Evolutionary conservation across 53 echinoderm and acorn worm genomes (phyloP), one percentile per base, ranked within the genome.

Genomic region (Holothuria scabra): DNA sequence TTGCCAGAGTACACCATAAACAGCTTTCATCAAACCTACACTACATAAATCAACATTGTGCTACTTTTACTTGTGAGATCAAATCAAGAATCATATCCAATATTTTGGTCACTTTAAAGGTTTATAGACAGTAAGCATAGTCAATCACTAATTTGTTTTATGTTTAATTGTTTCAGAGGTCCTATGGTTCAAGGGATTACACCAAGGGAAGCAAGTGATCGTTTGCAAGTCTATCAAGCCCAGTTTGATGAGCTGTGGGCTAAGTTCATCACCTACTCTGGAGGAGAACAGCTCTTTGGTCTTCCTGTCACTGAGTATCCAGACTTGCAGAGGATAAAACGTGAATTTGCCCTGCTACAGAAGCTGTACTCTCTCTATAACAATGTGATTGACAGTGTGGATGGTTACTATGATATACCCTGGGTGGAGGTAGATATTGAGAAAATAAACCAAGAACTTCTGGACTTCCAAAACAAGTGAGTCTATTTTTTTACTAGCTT

Each of bases 381-480:
- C 26, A 85, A 89, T 56, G 99, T 99, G 23, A 99, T 99, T 66
- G 99, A 99, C 52, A 99, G 94, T 41, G 99, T 99, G 65, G 94
- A 99, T 56, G 94, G 99, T 7, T 99, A 99, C 84, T 99, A 99
- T 60, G 94, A 99, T 67, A 99, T 99, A 63, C 91, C 94, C 3
- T 97, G 94, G 99, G 89, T 99, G 37, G 99, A 99, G 18, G 99
- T 99, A 2, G 99, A 99, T 56, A 99, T 97, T 31, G 99, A 99
- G 85, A 99, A 99, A 86, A 99, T 99, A 57, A 99, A 99, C 66
- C 89, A 88, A 59, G 99, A 99, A 29, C 56, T 99, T 32, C 35
- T 87, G 84, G 99, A 99, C 88, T 99, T 91, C 84, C 99, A 99
- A 72, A 99, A 99, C 84, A 99, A 94, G 99, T 99, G 59, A 74